Evolutionary conservation across 2,888 invertebrate genomes (phyloP), one percentile per base, ranked within the genome.

Genomic region (Syrphus vitripennis): DNA sequence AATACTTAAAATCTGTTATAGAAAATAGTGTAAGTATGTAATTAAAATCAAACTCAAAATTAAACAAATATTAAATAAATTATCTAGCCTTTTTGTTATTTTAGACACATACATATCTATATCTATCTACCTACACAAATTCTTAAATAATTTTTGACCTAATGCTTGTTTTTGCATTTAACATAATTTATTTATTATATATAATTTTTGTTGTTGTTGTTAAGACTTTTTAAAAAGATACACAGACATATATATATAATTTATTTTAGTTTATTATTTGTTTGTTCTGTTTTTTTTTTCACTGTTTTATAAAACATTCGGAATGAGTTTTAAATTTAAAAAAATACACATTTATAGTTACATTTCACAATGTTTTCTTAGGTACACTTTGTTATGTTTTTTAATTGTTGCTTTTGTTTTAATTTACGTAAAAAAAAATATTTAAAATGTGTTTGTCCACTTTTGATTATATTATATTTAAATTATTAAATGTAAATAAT

Each of bases 271-370:
- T 70, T 24, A 19, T 14, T 45, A 57, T 57, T 29, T 31, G 12
- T 34, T 59, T 12, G 5, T 21, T 14, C 9, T 34, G 5, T 37
- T 59, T 29, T 24, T 34, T 48, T 4, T 48, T 55, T 40, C 12
- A 10, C 24, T 70, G 34, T 57, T 48, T 48, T 74, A 29, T 53
- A 61, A 55, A 72, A 63, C 37, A 80, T 67, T 80, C 80, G 84
- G 80, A 84, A 84, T 84, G 76, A 77, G 76, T 84, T 80, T 76
- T 59, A 63, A 65, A 63, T 26, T 50, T 16, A 72, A 76, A 77
- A 77, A 80, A 72, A 80, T 65, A 67, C 21, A 80, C 53, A 61
- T 55, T 59, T 70, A 71, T 75, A 63, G 63, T 53, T 65, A 40
- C 19, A n/a, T 40, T 63, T 53, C 67, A 67, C 67, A 67, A 50